Percentiles rank a stretch among this genome's conserved stretches.
Evolutionary conservation across 1,140 invertebrate species (phyloP).

Genomic region (Drosophila takahashii): DNA sequence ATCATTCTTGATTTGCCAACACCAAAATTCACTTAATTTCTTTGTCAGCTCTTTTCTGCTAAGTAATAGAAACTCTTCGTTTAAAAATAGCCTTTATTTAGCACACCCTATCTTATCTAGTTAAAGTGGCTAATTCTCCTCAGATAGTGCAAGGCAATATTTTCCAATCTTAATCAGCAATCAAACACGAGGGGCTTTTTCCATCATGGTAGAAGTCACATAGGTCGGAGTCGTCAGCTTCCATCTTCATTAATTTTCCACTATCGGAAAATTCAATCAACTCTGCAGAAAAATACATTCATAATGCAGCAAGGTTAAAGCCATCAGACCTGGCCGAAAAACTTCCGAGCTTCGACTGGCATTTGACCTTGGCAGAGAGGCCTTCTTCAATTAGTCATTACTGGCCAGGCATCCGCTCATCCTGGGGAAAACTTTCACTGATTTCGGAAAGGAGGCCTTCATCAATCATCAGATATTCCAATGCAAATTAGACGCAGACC

Average conservation of each 20-base stretch:
- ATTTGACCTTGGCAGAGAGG: conserved; percentile 21
- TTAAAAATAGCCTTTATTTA: conserved; percentile 17
- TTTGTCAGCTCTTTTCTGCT: neutral
- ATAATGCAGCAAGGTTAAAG: conserved; percentile 46
- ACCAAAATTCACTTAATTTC: neutral
- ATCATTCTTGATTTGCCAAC: conserved; percentile 15
- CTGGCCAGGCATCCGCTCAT: conserved; percentile 7
- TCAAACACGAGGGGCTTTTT: conserved; percentile 1
- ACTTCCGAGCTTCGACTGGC: conserved; percentile 11
- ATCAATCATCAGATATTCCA: conserved; percentile 23
- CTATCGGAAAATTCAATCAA: conserved; percentile 45
- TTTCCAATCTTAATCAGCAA: conserved; percentile 19
- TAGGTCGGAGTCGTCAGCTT: conserved; percentile 17
- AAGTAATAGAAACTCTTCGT: neutral
- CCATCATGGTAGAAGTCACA: neutral
- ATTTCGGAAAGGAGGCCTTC: neutral
- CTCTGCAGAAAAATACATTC: conserved; percentile 16
- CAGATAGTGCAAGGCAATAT: conserved; percentile 11
- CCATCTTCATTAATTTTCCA: conserved; percentile 44
- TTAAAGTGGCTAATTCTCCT: conserved; percentile 7
- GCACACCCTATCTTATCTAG: conserved; percentile 38
- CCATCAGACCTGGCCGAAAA: conserved; percentile 44
- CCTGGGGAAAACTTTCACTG: conserved; percentile 64
- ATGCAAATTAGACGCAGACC: conserved; percentile 24
- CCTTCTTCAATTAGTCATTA: conserved; percentile 40